Base-by-base conservation (phyloP, 1,140 invertebrate species). In the Sitophilus oryzae region DNA sequence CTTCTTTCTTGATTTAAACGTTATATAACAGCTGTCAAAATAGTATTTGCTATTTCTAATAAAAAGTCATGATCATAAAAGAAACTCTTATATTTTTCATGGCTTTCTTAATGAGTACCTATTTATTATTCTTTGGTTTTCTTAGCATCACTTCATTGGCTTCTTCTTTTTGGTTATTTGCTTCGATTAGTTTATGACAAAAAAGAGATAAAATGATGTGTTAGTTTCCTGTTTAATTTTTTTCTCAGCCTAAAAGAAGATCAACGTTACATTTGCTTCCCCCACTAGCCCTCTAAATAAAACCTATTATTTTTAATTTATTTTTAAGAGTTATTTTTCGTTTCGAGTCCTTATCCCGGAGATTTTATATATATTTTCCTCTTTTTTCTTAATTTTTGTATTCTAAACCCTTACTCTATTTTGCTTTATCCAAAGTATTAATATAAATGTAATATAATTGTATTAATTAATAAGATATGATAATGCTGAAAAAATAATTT, bases 211-310 rank as follows among this genome's bases (percentile, higher is more conserved):
- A 48, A 43, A 50, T 43, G 14, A 51, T 55, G 49, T 56, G 71
- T 74, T 65, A 67, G 67, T 58, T 80, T 79, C 71, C 72, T 69
- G 66, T 71, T 68, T 64, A 64, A 50, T 56, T 68, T 65, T 70
- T 67, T 62, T 64, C 58, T 51, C 63, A 71, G 69, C 66, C 64
- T 71, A 69, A 55, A 55, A 68, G 69, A 68, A 66, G 69, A 69
- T 59, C 61, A 61, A 51, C 59, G 62, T 64, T 66, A 66, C 56
- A 55, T 56, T 59, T 54, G 53, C 53, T 61, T 61, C 59, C 47
- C 55, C 51, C 43, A 44, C 46, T 52, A 54, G 52, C 42, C 56
- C 49, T 16, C 35, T 52, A 41, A 53, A 53, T 46, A 53, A 53
- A 23, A 43, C 48, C 16, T 48, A 22, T 46, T 57, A 51, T 9